Percentiles rank a stretch among this genome's conserved stretches.
These are phyloP conservation scores for Progne subis DNA, from an alignment of 2,113 vertebrate genomes.

Conservation along the genomic window DNA sequence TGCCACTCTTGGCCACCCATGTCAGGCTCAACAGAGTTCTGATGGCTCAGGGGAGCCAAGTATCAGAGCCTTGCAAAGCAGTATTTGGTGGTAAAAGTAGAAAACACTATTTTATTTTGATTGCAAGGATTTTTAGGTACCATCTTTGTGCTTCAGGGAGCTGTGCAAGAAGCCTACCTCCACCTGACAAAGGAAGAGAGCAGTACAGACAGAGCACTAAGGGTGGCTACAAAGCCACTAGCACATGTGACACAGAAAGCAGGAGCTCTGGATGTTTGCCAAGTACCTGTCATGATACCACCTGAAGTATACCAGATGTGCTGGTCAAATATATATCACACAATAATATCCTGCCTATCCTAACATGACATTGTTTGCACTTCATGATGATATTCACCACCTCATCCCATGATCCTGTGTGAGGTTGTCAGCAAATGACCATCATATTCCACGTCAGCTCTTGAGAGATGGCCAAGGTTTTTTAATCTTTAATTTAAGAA, in stretches of 20 bases:
- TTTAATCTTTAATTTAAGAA: not conserved
- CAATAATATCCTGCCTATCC: not conserved
- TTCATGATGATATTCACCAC: not conserved
- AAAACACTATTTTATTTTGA: not conserved
- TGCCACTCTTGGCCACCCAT: not conserved
- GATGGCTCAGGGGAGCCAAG: not conserved
- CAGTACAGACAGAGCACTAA: fast-evolving
- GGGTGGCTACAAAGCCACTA: not conserved
- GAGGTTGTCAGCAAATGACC: not conserved
- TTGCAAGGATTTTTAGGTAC: not conserved
- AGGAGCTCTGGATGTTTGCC: not conserved
- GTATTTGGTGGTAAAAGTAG: not conserved
- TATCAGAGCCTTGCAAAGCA: not conserved
- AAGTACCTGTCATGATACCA: not conserved
- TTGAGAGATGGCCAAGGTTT: not conserved
- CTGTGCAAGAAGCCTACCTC: not conserved
- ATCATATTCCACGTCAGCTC: not conserved
- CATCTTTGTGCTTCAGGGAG: not conserved
- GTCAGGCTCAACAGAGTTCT: not conserved
- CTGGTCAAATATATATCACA: not conserved
- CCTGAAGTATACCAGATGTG: not conserved
- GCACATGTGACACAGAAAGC: not conserved
- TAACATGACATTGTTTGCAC: not conserved
- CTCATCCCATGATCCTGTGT: not conserved
- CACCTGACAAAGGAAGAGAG: not conserved